phyloP scores from a whole-genome alignment of 1,140 invertebrate species.

The Pogonomyrmex barbatus region DNA sequence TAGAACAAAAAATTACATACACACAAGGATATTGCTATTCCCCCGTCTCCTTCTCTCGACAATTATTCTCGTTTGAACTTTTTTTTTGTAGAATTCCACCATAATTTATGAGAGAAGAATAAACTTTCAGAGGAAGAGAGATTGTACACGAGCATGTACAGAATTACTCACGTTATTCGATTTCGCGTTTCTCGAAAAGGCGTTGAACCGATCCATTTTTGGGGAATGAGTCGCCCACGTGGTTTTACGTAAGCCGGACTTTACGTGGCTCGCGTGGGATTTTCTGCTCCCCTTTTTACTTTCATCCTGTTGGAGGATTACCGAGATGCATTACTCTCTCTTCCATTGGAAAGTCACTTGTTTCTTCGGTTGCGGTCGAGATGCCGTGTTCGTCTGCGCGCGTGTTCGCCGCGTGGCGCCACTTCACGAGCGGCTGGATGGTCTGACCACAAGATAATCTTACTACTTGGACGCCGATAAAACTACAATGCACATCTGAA shows the following conservation, averaged over 20 bases:
- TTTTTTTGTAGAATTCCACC: neutral
- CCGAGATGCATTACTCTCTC: conserved; percentile 32
- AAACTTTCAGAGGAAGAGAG: neutral
- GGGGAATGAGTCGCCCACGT: neutral
- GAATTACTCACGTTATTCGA: neutral
- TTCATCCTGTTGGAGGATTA: neutral
- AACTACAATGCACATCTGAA: neutral
- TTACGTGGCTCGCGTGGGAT: neutral
- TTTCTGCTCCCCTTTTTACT: conserved; percentile 26
- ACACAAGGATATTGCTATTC: neutral
- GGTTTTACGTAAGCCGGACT: conserved; percentile 30
- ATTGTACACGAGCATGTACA: neutral
- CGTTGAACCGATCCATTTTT: neutral
- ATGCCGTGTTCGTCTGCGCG: conserved; percentile 57
- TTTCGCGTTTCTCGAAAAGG: neutral
- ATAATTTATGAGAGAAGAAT: neutral
- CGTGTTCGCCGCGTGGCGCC: conserved; percentile 72
- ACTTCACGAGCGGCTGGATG: conserved; percentile 59
- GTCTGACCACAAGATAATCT: conserved; percentile 52
- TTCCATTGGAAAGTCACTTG: conserved; percentile 66
- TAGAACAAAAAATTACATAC: neutral
- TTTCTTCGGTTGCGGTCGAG: conserved; percentile 38
- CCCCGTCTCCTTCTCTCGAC: neutral
- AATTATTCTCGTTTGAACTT: neutral
- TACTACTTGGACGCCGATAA: conserved; percentile 65